Evolutionary conservation across 2,888 invertebrate species (phyloP), one percentile per base, ranked within the genome.

Genomic region (Temnothorax rugatulus): DNA sequence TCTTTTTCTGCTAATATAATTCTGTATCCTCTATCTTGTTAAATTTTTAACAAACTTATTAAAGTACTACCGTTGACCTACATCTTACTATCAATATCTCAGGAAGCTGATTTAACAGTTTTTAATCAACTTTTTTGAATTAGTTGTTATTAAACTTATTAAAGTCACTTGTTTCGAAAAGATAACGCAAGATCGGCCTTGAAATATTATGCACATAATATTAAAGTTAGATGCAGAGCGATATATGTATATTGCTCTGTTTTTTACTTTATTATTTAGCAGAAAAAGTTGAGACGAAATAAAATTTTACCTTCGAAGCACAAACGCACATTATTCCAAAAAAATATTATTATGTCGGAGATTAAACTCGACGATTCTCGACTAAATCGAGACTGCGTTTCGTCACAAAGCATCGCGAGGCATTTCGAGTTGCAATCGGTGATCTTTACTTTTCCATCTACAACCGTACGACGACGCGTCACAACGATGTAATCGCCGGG

Each of bases 401-500:
- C 21, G 8, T 71, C 38, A n/a, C 18, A 47, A 4, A 34, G 13
- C 41, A 18, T 47, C 61, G 34, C 44, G 18, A 54, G 41, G 41
- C 29, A 18, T 34, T 15, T 71, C 18, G 18, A n/a, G 44, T 29
- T 25, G 64, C 63, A 21, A 47, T 52, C 47, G 34, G 2, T 18
- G 11, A 52, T 77, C 54, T 44, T 25, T 64, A 18, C 52, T 41
- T 54, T 44, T 13, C 38, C 50, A 66, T 76, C 52, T 38, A 41
- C 21, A 52, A 25, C 15, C 76, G 41, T 29, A 29, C 29, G 54
- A 68, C 38, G 66, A 66, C 66, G 25, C 64, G 21, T 64, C 76
- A 64, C 66, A 21, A 64, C 79, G 77, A 76, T 69, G 76, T 84
- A 84, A 84, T 68, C 61, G 29, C 13, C 57, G 29, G 41, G 66